phyloP scores from a whole-genome alignment of 2,113 vertebrate species.

The Eolophus roseicapilla region DNA sequence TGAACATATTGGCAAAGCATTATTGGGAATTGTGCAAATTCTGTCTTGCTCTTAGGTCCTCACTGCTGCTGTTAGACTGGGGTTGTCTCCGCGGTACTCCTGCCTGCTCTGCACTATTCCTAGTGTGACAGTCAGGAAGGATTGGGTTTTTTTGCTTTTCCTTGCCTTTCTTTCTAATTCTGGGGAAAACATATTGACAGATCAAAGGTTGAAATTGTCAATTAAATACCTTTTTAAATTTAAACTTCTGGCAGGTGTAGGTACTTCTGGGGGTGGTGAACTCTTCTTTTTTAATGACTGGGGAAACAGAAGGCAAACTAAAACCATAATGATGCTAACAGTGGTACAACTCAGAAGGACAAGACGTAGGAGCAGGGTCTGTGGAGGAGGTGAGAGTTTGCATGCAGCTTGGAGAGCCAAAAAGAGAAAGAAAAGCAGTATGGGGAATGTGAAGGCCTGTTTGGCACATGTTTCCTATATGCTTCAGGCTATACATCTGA shows the following conservation, averaged over 20 bases:
- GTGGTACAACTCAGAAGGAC: background rate
- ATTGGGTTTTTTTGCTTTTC: background rate
- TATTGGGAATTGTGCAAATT: background rate
- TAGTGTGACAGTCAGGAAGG: background rate
- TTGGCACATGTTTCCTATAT: background rate
- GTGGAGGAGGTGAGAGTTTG: background rate
- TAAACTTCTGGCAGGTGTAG: background rate
- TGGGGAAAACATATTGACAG: background rate
- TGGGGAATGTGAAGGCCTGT: background rate
- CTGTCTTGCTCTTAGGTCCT: slow-evolving; percentile 3
- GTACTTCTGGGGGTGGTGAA: background rate
- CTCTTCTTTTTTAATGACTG: background rate
- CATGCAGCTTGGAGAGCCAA: background rate
- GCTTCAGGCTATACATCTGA: slow-evolving; percentile 30
- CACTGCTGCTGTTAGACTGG: background rate
- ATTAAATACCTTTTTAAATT: background rate
- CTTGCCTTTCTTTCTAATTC: background rate
- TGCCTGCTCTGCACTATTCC: background rate
- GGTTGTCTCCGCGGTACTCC: background rate
- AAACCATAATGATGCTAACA: background rate
- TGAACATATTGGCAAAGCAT: background rate
- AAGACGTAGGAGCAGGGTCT: background rate
- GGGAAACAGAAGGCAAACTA: background rate
- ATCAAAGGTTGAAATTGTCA: background rate
- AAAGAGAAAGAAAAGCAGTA: background rate